These are phyloP conservation scores for Cygnus buccinator DNA, from an alignment of 2,113 vertebrate species.

Conservation along the genomic window DNA sequence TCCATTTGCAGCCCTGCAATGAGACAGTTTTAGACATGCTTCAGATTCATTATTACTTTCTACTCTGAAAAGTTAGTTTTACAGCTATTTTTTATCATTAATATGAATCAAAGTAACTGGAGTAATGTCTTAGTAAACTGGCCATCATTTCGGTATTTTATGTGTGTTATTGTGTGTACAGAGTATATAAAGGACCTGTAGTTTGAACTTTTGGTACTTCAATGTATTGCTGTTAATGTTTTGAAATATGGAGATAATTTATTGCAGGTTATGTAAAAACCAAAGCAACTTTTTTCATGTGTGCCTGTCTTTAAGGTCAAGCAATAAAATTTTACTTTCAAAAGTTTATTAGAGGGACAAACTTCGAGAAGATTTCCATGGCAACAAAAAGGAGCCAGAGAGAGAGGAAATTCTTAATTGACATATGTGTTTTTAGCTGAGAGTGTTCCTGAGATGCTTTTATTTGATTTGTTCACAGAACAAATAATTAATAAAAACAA, in stretches of 20 bases:
- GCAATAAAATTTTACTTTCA: not conserved
- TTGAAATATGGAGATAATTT: not conserved
- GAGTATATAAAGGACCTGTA: not conserved
- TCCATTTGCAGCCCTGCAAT: not conserved
- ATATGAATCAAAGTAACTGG: not conserved
- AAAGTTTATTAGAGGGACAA: not conserved
- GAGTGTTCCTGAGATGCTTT: not conserved
- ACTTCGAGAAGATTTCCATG: slow-evolving; percentile 47
- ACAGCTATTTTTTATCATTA: not conserved
- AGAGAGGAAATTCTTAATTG: not conserved
- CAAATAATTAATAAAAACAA: not conserved
- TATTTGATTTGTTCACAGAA: not conserved
- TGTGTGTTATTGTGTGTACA: not conserved
- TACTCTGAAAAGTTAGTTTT: not conserved
- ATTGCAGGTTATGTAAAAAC: not conserved
- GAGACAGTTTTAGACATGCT: not conserved
- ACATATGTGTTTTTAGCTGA: not conserved
- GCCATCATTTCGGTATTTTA: not conserved
- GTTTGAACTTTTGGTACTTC: not conserved
- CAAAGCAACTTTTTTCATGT: not conserved
- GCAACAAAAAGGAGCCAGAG: slow-evolving; percentile 4
- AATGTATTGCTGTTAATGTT: not conserved
- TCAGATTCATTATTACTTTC: not conserved
- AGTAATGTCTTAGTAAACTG: not conserved
- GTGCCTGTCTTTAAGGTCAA: not conserved